phyloP scores from a whole-genome alignment of 2,888 invertebrate genomes.

The Cepaea hortensis region DNA sequence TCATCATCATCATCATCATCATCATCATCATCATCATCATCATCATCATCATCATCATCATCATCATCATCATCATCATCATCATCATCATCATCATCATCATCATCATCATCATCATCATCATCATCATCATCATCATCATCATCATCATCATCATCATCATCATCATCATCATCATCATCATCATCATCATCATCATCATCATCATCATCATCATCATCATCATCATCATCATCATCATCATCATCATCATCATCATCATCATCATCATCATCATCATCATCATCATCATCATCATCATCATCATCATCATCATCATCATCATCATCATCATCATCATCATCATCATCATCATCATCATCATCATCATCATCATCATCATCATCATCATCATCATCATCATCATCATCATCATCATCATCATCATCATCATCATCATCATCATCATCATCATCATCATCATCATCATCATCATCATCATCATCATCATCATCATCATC shows the following conservation, averaged over 20 bases:
- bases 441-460: neutral
- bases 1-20: neutral
- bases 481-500: no score
- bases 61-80: no score
- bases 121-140: neutral
- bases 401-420: no score
- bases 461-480: no score
- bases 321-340: no score
- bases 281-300: neutral
- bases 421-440: neutral
- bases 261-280: neutral
- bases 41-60: no score
- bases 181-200: neutral
- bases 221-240: no score
- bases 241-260: neutral
- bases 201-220: neutral
- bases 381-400: no score
- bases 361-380: neutral
- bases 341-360: neutral
- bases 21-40: neutral
- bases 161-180: neutral
- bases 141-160: no score
- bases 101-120: neutral
- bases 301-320: no score
- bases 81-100: neutral